Base-by-base conservation (phyloP, 2,888 invertebrate genomes). In the Agrotis ipsilon region DNA sequence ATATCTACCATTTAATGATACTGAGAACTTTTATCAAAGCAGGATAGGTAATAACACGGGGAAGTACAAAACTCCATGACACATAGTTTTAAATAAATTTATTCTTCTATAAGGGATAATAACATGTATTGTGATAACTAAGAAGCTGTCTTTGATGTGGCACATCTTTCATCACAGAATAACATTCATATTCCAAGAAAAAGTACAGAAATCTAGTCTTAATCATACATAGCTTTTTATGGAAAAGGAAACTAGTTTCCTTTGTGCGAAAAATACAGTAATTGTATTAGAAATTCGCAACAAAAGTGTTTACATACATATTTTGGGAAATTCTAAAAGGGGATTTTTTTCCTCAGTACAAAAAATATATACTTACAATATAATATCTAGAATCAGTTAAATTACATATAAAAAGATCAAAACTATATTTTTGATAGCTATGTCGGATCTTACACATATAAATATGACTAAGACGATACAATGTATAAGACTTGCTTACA, bases 81-180 rank as follows among this genome's bases (percentile, higher is more conserved):
- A 59, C 24, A 62, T 64, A 19, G 52, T 76, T 79, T 80, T 76
- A 45, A 80, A 81, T 79, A 62, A 68, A 71, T 79, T 81, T 79
- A 81, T 76, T 79, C 18, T 64, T 68, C 81, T 79, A 71, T 51
- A 79, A 39, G 58, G 24, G 64, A 65, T 76, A 66, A 55, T 65
- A 75, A 80, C 77, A 78, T 62, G 60, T 63, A 27, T 67, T 78
- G 70, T 70, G 78, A 80, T 68, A 76, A 68, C 55, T 62, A 74
- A 65, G 67, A 76, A 68, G 64, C 75, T 78, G 80, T 76, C 67
- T 67, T 75, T 80, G 27, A 67, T 18, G 46, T 58, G 51, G 32
- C 60, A 80, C 60, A 43, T 57, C 11, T 57, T 21, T 64, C 43
- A 65, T 62, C 61, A 68, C 64, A 68, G 64, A 52, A 78, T 62